Conservation (phyloP, 2,113 vertebrate genomes). For the Zosterops pallidus region DNA sequence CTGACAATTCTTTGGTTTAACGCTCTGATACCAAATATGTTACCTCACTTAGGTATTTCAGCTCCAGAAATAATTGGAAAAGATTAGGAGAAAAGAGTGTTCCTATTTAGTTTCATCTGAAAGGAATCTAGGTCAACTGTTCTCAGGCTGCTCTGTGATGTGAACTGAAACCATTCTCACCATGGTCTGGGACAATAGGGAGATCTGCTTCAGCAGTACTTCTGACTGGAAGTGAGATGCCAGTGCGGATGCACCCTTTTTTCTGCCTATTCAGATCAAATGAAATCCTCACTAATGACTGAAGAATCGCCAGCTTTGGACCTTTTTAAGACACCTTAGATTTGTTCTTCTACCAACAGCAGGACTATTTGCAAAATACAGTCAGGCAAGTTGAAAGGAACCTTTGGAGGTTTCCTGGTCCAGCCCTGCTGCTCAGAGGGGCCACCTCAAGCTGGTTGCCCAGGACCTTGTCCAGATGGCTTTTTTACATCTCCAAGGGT, state of each 20-base stretch:
- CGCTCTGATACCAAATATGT: neutral
- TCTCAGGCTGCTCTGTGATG: neutral
- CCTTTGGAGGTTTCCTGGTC: neutral
- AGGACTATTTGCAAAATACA: neutral
- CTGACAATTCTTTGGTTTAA: neutral
- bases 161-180: neutral
- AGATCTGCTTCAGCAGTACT: neutral
- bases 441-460: neutral
- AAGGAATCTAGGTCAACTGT: slow-evolving; percentile 30
- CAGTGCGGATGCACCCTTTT: neutral
- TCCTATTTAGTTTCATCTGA: slow-evolving; percentile 18
- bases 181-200: neutral
- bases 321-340: neutral
- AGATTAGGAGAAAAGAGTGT: neutral
- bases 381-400: neutral
- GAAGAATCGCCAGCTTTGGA: neutral
- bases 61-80: slow-evolving; percentile 25
- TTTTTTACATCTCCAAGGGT: neutral
- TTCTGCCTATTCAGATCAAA: neutral
- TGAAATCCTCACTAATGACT: neutral
- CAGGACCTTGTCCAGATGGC: rapidly evolving
- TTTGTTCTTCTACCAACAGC: neutral
- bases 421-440: neutral
- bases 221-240: neutral
- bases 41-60: neutral